Evolutionary conservation across 1,140 invertebrate species (phyloP).

Genomic region (Gryllus bimaculatus): DNA sequence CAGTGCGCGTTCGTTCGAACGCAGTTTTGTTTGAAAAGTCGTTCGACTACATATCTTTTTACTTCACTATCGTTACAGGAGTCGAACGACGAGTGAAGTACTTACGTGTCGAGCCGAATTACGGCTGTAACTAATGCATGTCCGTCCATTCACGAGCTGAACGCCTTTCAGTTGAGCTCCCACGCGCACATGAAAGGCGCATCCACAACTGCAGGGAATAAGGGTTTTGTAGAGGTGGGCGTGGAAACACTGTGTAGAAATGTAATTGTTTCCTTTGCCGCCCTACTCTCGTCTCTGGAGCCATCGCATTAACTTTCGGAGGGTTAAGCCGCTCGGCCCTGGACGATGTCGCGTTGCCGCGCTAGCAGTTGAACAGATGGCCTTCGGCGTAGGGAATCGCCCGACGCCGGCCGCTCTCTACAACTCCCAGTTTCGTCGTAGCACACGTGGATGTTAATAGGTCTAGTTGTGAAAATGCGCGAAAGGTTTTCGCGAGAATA

Average conservation of each 20-base stretch:
- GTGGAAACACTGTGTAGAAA: neutral
- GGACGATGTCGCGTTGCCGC: slow-evolving; percentile 10
- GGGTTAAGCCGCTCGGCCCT: neutral
- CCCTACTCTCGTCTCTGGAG: neutral
- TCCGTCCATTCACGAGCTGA: neutral
- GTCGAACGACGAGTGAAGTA: no score
- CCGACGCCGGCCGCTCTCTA: neutral
- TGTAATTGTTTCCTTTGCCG: neutral
- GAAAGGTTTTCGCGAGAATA: neutral
- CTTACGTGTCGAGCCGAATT: no score
- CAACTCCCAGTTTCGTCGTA: neutral
- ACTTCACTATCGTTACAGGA: no score
- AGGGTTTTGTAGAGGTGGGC: no score
- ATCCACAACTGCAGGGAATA: no score
- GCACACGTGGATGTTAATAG: neutral
- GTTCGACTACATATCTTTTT: no score
- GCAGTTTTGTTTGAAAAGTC: no score
- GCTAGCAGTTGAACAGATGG: neutral
- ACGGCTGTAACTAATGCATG: neutral
- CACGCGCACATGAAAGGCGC: no score
- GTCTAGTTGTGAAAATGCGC: neutral
- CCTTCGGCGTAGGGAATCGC: neutral
- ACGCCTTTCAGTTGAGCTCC: neutral
- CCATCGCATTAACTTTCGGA: neutral
- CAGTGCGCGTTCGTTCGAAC: no score